Evolutionary conservation across 2,113 vertebrate genomes (phyloP).

Genomic region (Vicugna pacos): DNA sequence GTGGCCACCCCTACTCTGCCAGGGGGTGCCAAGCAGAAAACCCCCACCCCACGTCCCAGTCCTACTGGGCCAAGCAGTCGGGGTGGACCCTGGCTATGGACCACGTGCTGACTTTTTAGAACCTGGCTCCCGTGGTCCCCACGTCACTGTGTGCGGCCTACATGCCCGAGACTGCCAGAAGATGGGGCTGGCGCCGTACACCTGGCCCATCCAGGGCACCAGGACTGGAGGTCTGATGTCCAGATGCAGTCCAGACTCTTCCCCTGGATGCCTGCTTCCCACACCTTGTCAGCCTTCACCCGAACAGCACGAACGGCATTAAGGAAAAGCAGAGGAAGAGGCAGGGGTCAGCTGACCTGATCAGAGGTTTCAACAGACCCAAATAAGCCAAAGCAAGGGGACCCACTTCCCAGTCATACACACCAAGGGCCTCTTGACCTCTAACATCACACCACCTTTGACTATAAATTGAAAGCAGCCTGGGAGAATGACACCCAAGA

Average conservation of each 20-base stretch:
- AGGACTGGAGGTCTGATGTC: neutral
- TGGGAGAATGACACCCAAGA: neutral
- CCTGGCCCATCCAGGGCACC: neutral
- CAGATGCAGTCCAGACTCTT: neutral
- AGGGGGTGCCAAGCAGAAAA: neutral
- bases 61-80: neutral
- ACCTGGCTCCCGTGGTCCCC: no score
- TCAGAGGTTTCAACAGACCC: no score
- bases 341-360: rapidly evolving
- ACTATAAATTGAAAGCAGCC: no score
- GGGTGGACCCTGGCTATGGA: neutral
- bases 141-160: neutral
- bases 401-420: neutral
- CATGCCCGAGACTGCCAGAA: neutral
- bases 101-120: neutral
- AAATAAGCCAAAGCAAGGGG: neutral
- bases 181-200: neutral
- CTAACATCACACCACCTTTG: neutral
- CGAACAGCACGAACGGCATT: rapidly evolving
- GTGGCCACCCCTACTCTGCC: no score
- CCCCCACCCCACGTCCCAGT: neutral
- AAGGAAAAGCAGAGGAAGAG: neutral
- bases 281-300: rapidly evolving
- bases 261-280: neutral
- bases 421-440: rapidly evolving